Evolutionary conservation across 2,113 vertebrate genomes (phyloP).

Genomic region (Cryptotis parvus): DNA sequence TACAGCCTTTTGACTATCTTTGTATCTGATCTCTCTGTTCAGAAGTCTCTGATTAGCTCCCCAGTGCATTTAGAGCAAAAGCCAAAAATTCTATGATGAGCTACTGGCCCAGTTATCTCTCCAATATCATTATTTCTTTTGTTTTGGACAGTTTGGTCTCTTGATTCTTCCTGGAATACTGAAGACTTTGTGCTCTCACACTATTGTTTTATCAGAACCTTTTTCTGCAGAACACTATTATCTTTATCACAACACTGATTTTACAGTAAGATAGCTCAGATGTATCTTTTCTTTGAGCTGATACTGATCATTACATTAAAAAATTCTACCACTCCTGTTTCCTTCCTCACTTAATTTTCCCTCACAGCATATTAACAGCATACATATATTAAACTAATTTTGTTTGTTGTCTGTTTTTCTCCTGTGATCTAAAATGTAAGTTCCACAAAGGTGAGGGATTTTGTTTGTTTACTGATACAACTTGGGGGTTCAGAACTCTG

Average conservation of each 20-base stretch:
- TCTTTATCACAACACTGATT: neutral
- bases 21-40: neutral
- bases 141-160: neutral
- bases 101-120: neutral
- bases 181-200: neutral
- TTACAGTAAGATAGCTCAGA: neutral
- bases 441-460: neutral
- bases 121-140: neutral
- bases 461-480: neutral
- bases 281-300: neutral
- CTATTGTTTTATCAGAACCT: neutral
- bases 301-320: neutral
- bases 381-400: neutral
- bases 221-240: neutral
- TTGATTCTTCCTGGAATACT: neutral
- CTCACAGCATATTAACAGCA: neutral
- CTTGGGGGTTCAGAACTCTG: neutral
- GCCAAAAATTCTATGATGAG: neutral
- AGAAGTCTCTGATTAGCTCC: neutral
- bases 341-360: neutral
- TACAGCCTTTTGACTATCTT: too few species aligned
- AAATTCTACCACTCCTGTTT: neutral
- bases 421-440: neutral
- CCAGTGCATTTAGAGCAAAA: conserved; percentile 3
- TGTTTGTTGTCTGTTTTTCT: neutral